These are phyloP conservation scores for Candoia aspera DNA, from an alignment of 2,113 vertebrate species.

Conservation along the genomic window DNA sequence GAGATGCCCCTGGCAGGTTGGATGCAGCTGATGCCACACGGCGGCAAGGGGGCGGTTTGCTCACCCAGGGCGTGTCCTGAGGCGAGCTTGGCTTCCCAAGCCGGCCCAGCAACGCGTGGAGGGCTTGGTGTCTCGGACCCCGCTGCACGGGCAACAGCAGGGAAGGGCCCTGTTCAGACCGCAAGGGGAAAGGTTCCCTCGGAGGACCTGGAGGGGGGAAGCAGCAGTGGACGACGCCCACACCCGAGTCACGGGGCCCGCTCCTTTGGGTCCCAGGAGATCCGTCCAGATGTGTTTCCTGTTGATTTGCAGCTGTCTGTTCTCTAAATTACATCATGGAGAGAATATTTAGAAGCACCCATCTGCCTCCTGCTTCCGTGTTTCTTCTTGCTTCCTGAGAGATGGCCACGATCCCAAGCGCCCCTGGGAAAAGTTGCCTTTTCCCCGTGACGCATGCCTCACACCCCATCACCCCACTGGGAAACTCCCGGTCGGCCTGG, in stretches of 20 bases:
- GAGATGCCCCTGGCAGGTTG: no score
- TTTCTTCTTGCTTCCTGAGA: background rate
- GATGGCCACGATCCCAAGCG: background rate
- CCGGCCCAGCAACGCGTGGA: no score
- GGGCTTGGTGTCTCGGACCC: background rate
- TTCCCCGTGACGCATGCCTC: background rate
- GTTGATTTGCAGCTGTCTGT: background rate
- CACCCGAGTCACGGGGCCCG: no score
- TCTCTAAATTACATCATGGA: background rate
- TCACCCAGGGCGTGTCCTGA: no score
- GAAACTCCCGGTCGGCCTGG: background rate
- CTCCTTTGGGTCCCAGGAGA: background rate
- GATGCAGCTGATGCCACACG: no score
- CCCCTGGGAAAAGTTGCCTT: background rate
- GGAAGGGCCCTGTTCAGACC: background rate
- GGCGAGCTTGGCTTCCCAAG: no score
- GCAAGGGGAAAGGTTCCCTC: background rate
- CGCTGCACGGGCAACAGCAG: no score
- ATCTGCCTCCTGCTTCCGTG: background rate
- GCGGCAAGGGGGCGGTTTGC: no score
- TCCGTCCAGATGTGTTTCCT: background rate
- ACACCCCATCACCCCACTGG: no score
- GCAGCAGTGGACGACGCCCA: background rate
- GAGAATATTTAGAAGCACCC: no score
- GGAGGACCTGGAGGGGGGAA: background rate